Percentiles rank a stretch among this genome's conserved stretches.
Evolutionary conservation across 2,888 invertebrate genomes (phyloP).

Genomic region (Zaprionus lineosus): DNA sequence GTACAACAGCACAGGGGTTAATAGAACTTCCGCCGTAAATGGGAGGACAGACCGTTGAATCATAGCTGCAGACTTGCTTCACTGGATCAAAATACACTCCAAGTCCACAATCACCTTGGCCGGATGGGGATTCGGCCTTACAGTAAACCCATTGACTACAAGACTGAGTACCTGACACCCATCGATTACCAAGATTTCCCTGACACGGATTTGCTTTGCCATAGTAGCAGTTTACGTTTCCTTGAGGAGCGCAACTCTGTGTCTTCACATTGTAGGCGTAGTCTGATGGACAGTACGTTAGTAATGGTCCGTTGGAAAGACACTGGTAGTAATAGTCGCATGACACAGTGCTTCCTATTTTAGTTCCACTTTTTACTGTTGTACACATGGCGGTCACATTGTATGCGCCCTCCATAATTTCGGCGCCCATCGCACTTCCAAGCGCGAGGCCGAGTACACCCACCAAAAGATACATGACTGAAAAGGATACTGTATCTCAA

Average conservation of each 20-base stretch:
- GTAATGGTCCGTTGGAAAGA: constrained; percentile 24
- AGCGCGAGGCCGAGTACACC: constrained; percentile 35
- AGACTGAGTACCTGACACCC: constrained; percentile 34
- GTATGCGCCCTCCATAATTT: constrained; percentile 51
- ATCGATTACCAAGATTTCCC: neutral
- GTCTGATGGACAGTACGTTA: constrained; percentile 16
- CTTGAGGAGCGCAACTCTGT: constrained; percentile 19
- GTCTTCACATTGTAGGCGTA: constrained; percentile 28
- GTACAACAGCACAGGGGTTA: constrained; percentile 37
- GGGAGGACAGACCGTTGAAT: too few species aligned
- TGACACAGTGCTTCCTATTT: constrained; percentile 50
- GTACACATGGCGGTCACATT: constrained; percentile 58
- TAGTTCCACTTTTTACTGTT: constrained; percentile 30
- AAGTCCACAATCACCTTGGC: constrained; percentile 3
- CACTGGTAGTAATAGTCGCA: constrained; percentile 53
- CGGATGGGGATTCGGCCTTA: neutral
- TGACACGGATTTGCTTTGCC: constrained; percentile 40
- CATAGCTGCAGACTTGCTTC: constrained; percentile 6
- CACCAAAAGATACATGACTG: constrained; percentile 52
- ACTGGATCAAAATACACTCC: constrained; percentile 3
- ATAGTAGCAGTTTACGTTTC: constrained; percentile 42
- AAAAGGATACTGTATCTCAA: too few species aligned
- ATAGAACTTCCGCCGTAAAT: constrained; percentile 42
- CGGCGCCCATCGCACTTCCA: constrained; percentile 26
- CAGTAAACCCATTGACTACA: constrained; percentile 42